Evolutionary conservation across 2,113 vertebrate species (phyloP).

Genomic region (Falco punctatus): DNA sequence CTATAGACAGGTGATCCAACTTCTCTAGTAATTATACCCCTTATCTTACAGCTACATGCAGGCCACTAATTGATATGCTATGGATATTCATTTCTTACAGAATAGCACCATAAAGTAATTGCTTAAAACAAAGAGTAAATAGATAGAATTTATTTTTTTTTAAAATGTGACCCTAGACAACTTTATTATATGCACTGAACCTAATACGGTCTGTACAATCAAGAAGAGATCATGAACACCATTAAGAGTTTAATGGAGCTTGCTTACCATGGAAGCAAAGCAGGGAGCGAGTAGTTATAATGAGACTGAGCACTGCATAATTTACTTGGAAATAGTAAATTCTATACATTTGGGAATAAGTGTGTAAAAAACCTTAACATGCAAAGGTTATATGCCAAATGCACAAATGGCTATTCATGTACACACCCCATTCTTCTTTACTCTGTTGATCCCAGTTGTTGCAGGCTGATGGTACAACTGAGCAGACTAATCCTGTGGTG

Average conservation of each 20-base stretch:
- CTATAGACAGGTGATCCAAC: background rate
- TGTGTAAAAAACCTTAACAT: background rate
- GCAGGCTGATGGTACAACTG: background rate
- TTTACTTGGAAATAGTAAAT: background rate
- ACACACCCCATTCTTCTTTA: background rate
- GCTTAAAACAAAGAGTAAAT: background rate
- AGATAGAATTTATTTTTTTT: background rate
- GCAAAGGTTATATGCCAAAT: background rate
- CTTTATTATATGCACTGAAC: background rate
- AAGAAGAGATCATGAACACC: background rate
- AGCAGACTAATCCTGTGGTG: background rate
- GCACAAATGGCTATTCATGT: background rate
- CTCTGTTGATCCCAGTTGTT: background rate
- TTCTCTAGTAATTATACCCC: background rate
- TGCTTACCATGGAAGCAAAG: background rate
- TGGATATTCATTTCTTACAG: background rate
- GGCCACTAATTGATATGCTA: background rate
- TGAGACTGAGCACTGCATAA: background rate
- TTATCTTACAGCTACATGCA: background rate
- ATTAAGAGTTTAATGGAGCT: conserved; percentile 22
- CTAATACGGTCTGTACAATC: background rate
- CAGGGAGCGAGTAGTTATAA: background rate
- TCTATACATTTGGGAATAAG: background rate
- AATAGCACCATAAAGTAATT: background rate
- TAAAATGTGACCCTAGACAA: background rate